Conservation (phyloP, 2,797 vertebrate genomes). For the Darevskia mixta region DNA sequence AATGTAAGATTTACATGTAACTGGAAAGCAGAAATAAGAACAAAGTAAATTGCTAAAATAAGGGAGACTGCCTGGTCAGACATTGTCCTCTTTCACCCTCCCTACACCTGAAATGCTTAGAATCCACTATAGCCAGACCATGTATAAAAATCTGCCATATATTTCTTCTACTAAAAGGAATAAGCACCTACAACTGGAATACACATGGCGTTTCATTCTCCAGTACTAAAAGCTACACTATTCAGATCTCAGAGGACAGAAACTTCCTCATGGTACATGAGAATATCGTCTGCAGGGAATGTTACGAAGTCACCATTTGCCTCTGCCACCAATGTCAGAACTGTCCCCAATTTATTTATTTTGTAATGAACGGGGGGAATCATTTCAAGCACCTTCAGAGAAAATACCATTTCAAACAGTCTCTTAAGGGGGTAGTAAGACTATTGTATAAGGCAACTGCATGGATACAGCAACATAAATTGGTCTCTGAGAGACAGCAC, state of each 20-base stretch:
- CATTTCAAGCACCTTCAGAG: not conserved
- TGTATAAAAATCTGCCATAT: too few species aligned
- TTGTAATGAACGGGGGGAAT: not conserved
- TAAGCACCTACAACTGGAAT: not conserved
- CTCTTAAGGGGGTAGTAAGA: not conserved
- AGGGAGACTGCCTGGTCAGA: not conserved
- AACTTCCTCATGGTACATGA: not conserved
- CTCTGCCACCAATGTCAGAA: not conserved
- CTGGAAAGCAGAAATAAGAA: not conserved
- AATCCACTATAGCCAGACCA: not conserved
- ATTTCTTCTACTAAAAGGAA: not conserved
- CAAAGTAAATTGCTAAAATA: not conserved
- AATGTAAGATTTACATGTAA: conserved; percentile 12
- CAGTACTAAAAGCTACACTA: not conserved
- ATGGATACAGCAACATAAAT: not conserved
- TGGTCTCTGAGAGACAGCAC: not conserved
- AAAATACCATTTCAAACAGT: not conserved
- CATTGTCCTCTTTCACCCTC: not conserved
- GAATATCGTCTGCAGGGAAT: not conserved
- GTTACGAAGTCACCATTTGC: not conserved
- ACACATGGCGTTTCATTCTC: not conserved
- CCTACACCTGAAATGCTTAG: not conserved
- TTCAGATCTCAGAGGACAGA: not conserved
- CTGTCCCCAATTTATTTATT: too few species aligned
- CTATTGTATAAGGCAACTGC: not conserved